A percentile compares a stretch with the other conserved stretches of the same genome.
Evolutionary conservation across 2,888 invertebrate species (phyloP).

Genomic region (Campaea margaritaria): DNA sequence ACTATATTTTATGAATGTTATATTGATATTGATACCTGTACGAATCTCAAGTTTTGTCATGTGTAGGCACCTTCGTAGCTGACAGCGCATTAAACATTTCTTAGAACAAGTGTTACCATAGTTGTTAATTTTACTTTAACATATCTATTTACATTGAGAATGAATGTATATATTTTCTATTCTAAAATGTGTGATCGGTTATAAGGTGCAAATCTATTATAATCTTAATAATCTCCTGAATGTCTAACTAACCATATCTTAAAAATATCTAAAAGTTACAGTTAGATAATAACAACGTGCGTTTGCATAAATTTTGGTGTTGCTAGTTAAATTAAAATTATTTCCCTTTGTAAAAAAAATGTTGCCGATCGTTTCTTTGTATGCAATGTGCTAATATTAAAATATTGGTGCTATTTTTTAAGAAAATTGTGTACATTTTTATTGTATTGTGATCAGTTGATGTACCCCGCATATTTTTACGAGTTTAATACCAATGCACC

Average conservation of each 20-base stretch:
- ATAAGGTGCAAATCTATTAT: conserved; percentile 63
- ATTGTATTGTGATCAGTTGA: conserved; percentile 56
- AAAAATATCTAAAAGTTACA: conserved; percentile 46
- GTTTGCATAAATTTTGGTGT: conserved; percentile 59
- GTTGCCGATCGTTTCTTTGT: conserved; percentile 58
- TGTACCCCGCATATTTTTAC: conserved; percentile 46
- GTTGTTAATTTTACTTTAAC: conserved; percentile 74
- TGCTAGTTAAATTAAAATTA: conserved; percentile 65
- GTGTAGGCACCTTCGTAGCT: conserved; percentile 27
- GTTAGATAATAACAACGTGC: conserved; percentile 34
- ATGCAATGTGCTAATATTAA: conserved; percentile 73
- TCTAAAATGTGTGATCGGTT: conserved; percentile 68
- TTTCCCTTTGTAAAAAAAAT: conserved; percentile 50
- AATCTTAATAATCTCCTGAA: conserved; percentile 57
- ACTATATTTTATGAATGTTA: conserved; percentile 33
- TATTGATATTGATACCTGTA: conserved; percentile 25
- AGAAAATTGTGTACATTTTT: conserved; percentile 62
- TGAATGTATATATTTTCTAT: conserved; percentile 76
- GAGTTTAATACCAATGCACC: conserved; percentile 58
- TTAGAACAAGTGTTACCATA: conserved; percentile 80
- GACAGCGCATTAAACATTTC: conserved; percentile 49
- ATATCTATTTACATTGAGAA: conserved; percentile 76
- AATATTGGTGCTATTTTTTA: conserved; percentile 82
- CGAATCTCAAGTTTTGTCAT: conserved; percentile 33
- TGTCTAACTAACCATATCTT: conserved; percentile 69